Conservation (phyloP, 2,888 invertebrate genomes). For the Netelia fuscicornis region DNA sequence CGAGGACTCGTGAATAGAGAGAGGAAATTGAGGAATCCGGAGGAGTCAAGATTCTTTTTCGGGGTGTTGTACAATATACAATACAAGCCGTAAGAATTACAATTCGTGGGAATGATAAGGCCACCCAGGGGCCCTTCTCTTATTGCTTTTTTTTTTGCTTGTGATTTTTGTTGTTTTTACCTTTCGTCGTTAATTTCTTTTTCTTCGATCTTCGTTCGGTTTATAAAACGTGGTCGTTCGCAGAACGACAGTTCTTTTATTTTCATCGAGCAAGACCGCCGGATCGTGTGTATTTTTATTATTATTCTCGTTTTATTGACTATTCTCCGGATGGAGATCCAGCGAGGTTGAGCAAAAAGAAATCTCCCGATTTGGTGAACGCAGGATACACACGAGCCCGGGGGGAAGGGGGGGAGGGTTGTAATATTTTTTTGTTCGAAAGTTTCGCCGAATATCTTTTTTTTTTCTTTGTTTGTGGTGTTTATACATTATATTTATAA, state of each 20-base stretch:
- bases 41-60: conserved; percentile 51
- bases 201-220: conserved; percentile 44
- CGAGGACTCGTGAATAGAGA: conserved; percentile 32
- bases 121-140: conserved; percentile 73
- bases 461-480: conserved; percentile 15
- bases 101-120: conserved; percentile 79
- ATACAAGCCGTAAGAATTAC: conserved; percentile 83
- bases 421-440: conserved; percentile 47
- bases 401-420: background rate
- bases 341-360: conserved; percentile 74
- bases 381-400: conserved; percentile 52
- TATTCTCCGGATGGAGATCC: conserved; percentile 62
- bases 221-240: conserved; percentile 34
- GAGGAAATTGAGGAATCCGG: conserved; percentile 37
- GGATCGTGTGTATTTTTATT: conserved; percentile 62
- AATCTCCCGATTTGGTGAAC: conserved; percentile 67
- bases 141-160: conserved; percentile 71
- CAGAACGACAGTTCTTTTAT: conserved; percentile 45
- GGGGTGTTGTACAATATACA: conserved; percentile 82
- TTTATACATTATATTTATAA: conserved; percentile 33
- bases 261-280: conserved; percentile 64
- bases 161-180: conserved; percentile 57
- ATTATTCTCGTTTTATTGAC: conserved; percentile 4
- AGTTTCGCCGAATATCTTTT: conserved; percentile 8
- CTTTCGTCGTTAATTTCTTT: conserved; percentile 68